phyloP scores from a whole-genome alignment of 2,888 invertebrate genomes.

The Nebria brevicollis region DNA sequence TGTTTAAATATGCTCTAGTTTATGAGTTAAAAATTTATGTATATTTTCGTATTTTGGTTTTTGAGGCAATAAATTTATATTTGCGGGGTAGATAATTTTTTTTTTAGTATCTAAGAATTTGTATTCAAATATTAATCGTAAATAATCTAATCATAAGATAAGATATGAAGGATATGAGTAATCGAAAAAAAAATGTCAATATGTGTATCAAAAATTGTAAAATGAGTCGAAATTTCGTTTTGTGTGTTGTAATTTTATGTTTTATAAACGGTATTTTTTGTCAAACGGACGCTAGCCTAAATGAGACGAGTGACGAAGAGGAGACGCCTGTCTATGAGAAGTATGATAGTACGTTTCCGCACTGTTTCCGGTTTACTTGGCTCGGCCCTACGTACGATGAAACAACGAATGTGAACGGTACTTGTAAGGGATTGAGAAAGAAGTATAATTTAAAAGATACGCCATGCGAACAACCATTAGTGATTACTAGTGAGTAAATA shows the following conservation, averaged over 20 bases:
- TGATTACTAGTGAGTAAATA: constrained; percentile 69
- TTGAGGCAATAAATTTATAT: too few species aligned
- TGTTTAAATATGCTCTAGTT: too few species aligned
- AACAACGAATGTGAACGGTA: constrained; percentile 65
- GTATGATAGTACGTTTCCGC: constrained; percentile 52
- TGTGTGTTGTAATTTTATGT: constrained; percentile 16
- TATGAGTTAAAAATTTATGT: too few species aligned
- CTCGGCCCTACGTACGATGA: constrained; percentile 72
- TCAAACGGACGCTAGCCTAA: constrained; percentile 9
- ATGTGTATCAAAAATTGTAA: not conserved
- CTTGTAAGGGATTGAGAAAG: constrained; percentile 57
- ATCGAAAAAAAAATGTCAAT: not conserved
- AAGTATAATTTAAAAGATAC: constrained; percentile 58
- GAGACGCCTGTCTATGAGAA: constrained; percentile 13
- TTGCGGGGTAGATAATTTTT: too few species aligned
- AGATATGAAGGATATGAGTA: not conserved
- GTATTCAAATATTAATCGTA: too few species aligned
- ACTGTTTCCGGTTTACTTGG: constrained; percentile 78
- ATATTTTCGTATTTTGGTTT: too few species aligned
- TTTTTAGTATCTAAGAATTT: too few species aligned
- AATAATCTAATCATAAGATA: constrained; percentile 14
- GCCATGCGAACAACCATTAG: constrained; percentile 73
- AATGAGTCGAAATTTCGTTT: constrained; percentile 27
- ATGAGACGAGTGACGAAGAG: not conserved
- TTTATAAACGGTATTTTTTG: constrained; percentile 19